phyloP scores from a whole-genome alignment of 2,797 vertebrate species.

The Sebastes goodei region DNA sequence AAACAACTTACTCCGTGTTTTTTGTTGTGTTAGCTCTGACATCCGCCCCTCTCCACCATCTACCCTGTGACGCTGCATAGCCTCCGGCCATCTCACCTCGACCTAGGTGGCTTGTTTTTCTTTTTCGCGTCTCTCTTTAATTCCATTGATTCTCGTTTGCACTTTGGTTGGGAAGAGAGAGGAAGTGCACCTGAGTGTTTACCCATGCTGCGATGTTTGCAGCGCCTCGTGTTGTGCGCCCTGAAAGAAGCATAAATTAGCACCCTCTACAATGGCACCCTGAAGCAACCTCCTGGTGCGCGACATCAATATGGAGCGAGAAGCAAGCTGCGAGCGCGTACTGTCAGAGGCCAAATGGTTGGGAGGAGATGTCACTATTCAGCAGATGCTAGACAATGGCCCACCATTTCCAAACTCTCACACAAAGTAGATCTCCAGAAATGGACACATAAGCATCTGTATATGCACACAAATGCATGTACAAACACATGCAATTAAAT shows the following conservation, averaged over 20 bases:
- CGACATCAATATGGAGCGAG: conserved; percentile 83
- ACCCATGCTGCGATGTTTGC: conserved; percentile 73
- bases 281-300: conserved; percentile 73
- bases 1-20: conserved; percentile 49
- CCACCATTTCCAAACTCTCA: conserved; percentile 37
- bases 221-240: conserved; percentile 67
- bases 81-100: conserved; percentile 78
- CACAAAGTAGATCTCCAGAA: conserved; percentile 24
- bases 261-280: conserved; percentile 73
- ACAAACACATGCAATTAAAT: conserved; percentile 2
- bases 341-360: conserved; percentile 80
- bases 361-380: conserved; percentile 75
- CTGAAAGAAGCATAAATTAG: conserved; percentile 83
- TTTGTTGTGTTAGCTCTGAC: conserved; percentile 50
- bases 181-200: conserved; percentile 79
- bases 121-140: conserved; percentile 63
- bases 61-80: conserved; percentile 42
- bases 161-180: conserved; percentile 70
- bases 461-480: not conserved
- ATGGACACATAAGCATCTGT: conserved; percentile 11
- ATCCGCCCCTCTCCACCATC: conserved; percentile 35
- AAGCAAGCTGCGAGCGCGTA: conserved; percentile 79
- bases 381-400: conserved; percentile 61
- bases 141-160: conserved; percentile 77
- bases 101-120: conserved; percentile 67